Evolutionary conservation across 1,140 invertebrate species (phyloP), one percentile per base, ranked within the genome.

Genomic region (Drosophila seguyi): DNA sequence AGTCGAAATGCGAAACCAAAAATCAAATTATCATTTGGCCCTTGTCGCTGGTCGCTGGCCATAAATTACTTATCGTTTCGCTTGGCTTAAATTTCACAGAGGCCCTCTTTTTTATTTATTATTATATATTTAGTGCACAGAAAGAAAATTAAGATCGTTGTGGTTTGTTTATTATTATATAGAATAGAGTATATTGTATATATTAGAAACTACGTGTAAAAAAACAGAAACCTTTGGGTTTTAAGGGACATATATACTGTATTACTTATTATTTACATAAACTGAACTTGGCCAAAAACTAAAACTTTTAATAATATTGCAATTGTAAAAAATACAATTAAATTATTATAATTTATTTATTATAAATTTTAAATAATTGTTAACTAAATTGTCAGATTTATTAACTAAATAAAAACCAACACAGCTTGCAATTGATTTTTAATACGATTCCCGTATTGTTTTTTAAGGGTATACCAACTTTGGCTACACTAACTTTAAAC

Each of bases 1-100:
- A 72, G 20, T 27, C 13, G 20, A 22, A 65, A 60, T 41, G 62
- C 29, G 25, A 59, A 53, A 53, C 27, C 39, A 34, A 60, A 65
- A 60, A 60, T 59, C 36, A 48, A 58, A 72, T 72, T 72, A 22
- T 52, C 65, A 69, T 67, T 63, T 66, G 38, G 56, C 31, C 59
- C 38, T 53, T 39, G 29, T 8, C 65, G 16, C n/a, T 41, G 36
- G n/a, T 67, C 6, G 14, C 18, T 27, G 22, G 10, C 66, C 65
- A 58, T 72, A 72, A 72, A 72, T 73, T 36, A 72, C 52, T 42
- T 48, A 59, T 72, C 69, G 69, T 42, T 36, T 72, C 41, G 18
- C 42, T 36, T 20, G 25, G 34, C 34, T 27, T 25, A 20, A 11
- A 25, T 42, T 63, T 59, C 52, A 11, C 20, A 36, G 6, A 20